These are phyloP conservation scores for Drosophila mimica DNA, from an alignment of 2,888 invertebrate species.

Conservation along the genomic window DNA sequence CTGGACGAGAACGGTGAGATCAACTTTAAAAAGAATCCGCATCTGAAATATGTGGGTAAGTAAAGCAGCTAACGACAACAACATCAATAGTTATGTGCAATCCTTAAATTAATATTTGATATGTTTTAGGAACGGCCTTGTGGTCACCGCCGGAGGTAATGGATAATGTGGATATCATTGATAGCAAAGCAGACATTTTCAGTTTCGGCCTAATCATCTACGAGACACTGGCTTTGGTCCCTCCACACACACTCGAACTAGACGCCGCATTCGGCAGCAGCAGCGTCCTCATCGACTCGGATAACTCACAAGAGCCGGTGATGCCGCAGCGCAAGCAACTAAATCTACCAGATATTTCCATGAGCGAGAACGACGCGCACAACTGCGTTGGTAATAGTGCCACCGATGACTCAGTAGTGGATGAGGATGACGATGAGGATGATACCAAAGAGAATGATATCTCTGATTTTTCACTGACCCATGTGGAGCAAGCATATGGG, in stretches of 20 bases:
- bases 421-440: conserved; percentile 29
- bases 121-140: conserved; percentile 88
- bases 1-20: conserved; percentile 88
- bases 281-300: conserved; percentile 44
- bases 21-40: conserved; percentile 86
- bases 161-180: conserved; percentile 87
- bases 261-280: conserved; percentile 47
- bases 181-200: conserved; percentile 92
- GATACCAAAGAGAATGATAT: conserved; percentile 63
- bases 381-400: background rate
- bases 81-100: background rate
- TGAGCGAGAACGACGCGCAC: background rate
- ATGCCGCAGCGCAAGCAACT: conserved; percentile 18
- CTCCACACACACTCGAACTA: conserved; percentile 87
- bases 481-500: conserved; percentile 84
- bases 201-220: conserved; percentile 91
- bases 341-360: conserved; percentile 12
- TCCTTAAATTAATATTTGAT: no score
- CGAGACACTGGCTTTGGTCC: conserved; percentile 91
- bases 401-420: background rate
- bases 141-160: conserved; percentile 94
- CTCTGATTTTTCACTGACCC: conserved; percentile 36
- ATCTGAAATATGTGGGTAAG: conserved; percentile 88
- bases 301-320: conserved; percentile 32
- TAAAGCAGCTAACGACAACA: conserved; percentile 1